Evolutionary conservation across 2,797 vertebrate species (phyloP).

Genomic region (Sebastes alutus): DNA sequence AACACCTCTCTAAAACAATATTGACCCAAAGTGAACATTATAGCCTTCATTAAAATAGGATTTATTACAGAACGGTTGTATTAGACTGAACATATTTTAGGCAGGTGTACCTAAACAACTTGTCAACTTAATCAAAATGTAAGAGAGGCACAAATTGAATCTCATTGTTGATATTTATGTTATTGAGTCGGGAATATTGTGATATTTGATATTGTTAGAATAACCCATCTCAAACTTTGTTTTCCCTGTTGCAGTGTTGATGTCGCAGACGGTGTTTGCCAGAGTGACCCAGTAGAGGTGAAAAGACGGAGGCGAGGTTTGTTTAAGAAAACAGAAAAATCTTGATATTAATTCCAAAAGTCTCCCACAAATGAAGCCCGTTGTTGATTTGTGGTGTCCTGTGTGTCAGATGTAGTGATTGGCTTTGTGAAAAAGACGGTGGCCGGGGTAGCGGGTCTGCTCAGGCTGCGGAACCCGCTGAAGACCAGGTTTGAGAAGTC

Average conservation of each 20-base stretch:
- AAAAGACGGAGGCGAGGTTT: constrained; percentile 82
- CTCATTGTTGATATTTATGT: neutral
- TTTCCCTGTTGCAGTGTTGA: constrained; percentile 71
- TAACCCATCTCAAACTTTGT: neutral
- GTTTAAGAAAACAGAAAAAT: neutral
- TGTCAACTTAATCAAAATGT: neutral
- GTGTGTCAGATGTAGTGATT: constrained; percentile 80
- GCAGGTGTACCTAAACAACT: neutral
- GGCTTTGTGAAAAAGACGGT: constrained; percentile 84
- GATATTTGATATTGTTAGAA: neutral
- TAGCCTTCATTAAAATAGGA: neutral
- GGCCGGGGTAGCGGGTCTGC: constrained; percentile 75
- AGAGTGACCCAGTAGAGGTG: constrained; percentile 72
- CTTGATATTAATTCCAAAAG: neutral
- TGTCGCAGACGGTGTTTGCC: constrained; percentile 70
- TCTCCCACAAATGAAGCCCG: neutral
- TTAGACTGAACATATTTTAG: neutral
- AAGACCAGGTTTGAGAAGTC: constrained; percentile 39
- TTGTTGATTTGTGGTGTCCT: neutral
- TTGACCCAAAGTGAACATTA: neutral
- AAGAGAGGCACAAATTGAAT: neutral
- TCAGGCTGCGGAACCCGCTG: constrained; percentile 69
- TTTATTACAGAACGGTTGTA: neutral
- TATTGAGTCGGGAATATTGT: neutral
- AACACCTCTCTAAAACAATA: neutral